Base-by-base conservation (phyloP, 2,888 invertebrate genomes). In the Microchrysa polita region DNA sequence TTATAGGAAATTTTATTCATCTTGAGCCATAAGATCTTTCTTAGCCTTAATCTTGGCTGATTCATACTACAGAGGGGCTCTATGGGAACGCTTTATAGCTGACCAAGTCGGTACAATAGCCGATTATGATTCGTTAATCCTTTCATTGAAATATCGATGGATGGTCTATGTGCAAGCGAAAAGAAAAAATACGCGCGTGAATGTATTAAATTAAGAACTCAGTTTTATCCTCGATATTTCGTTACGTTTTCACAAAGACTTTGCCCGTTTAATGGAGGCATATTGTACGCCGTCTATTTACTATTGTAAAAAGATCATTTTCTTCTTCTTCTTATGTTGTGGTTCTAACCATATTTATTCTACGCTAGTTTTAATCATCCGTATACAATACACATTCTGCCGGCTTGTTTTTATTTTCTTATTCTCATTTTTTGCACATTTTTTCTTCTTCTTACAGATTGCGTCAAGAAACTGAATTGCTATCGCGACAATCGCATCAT, bases 401-500 rank as follows among this genome's bases (percentile, higher is more conserved):
- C 27, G 27, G 27, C 27, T 23, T 69, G 27, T n/a, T 67, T 52
- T 22, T 22, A 20, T 48, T 59, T 55, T n/a, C 23, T 67, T 48
- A 40, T 65, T 71, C n/a, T n/a, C 44, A 22, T 59, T 52, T 61
- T 65, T 10, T 67, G 67, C 59, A 18, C 27, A 60, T 2, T 74
- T 34, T 34, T 74, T 77, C 52, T 74, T n/a, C n/a, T n/a, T n/a
- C n/a, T n/a, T n/a, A n/a, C n/a, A 85, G 85, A 80, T 81, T 85
- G 79, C 85, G 85, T 78, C 85, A 85, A 80, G 85, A 85, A 79
- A 85, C 84, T 78, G 85, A 85, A 76, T 78, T 85, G 77, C 75
- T 85, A 77, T 85, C 84, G 75, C 81, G 85, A 60, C 84, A 85
- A 77, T 83, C 85, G 61, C 83, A 83, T 80, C 83, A 84, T 78